phyloP scores from a whole-genome alignment of 1,140 invertebrate genomes.

The Microvelia longipes region DNA sequence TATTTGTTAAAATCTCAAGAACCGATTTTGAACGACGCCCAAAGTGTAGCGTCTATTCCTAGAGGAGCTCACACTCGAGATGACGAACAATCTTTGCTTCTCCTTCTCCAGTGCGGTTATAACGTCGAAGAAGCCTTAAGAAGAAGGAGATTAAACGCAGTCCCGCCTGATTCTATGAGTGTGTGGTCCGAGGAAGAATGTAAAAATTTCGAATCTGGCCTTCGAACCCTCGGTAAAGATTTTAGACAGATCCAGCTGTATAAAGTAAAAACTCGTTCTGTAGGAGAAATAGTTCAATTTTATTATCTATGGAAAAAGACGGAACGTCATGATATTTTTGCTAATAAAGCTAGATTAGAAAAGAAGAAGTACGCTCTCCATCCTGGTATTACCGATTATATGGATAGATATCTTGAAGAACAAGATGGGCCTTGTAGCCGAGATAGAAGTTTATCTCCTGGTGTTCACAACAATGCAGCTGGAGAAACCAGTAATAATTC shows the following conservation, averaged over 20 bases:
- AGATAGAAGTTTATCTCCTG: conserved; percentile 29
- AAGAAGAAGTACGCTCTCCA: conserved; percentile 77
- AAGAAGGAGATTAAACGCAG: conserved; percentile 60
- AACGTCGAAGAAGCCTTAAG: conserved; percentile 84
- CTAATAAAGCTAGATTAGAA: conserved; percentile 63
- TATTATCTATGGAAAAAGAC: conserved; percentile 99
- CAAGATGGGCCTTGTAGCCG: conserved; percentile 38
- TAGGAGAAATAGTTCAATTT: conserved; percentile 92
- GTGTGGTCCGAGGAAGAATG: conserved; percentile 97
- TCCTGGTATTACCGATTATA: conserved; percentile 73
- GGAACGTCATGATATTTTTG: conserved; percentile 81
- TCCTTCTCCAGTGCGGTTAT: conserved; percentile 84
- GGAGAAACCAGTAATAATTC: background rate
- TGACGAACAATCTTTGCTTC: conserved; percentile 84
- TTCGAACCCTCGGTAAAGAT: conserved; percentile 86
- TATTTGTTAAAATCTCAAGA: conserved; percentile 58
- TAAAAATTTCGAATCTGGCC: conserved; percentile 86
- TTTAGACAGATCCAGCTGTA: conserved; percentile 88
- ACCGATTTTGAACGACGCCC: conserved; percentile 30
- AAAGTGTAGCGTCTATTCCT: conserved; percentile 45
- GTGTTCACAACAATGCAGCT: background rate
- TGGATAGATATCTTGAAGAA: conserved; percentile 72
- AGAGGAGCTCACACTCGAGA: conserved; percentile 68
- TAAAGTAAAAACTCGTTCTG: conserved; percentile 85
- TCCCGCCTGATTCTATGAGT: conserved; percentile 55